Base-by-base conservation (phyloP, 2,888 invertebrate species). In the Melipona bicolor region DNA sequence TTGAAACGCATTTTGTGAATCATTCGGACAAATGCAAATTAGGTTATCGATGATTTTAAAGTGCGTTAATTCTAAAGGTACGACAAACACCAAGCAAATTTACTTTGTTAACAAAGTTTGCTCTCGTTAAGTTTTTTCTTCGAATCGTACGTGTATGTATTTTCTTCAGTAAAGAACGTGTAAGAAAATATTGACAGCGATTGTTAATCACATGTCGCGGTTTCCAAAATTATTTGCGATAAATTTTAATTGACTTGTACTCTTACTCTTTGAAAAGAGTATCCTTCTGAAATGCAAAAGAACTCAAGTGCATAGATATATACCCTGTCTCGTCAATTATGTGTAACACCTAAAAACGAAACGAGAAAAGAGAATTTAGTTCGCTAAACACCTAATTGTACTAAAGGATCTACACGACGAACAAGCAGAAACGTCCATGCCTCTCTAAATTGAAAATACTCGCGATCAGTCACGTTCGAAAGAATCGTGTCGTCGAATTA, bases 371-470 rank as follows among this genome's bases (percentile, higher is more conserved):
- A 65, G 32, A 27, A 56, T 27, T 32, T 24, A 65, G n/a, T 59
- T 49, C n/a, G 15, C 43, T 50, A 32, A 72, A 64, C 6, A 24
- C 2, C 54, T 71, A 71, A 71, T 77, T 65, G 49, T 36, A 59
- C 65, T 78, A 32, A 59, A 61, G 21, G 43, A 32, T 50, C 49
- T 21, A 32, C 49, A 68, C 75, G 75, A 61, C 27, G 67, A 72
- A 54, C 72, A 72, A 43, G 43, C 43, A 9, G 43, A 27, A 68
- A 72, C 67, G 19, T 61, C 43, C 71, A 49, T 71, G 61, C 27
- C 24, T n/a, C 24, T 54, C n/a, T 13, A 21, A 9, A 43, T 19
- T 52, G n/a, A 13, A 43, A 32, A 27, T 52, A 67, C 24, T 52
- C 27, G 27, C 50, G 43, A 27, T 69, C 69, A 49, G 75, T 72